phyloP scores from a whole-genome alignment of 2,888 invertebrate genomes.

The Ectemnius cavifrons region DNA sequence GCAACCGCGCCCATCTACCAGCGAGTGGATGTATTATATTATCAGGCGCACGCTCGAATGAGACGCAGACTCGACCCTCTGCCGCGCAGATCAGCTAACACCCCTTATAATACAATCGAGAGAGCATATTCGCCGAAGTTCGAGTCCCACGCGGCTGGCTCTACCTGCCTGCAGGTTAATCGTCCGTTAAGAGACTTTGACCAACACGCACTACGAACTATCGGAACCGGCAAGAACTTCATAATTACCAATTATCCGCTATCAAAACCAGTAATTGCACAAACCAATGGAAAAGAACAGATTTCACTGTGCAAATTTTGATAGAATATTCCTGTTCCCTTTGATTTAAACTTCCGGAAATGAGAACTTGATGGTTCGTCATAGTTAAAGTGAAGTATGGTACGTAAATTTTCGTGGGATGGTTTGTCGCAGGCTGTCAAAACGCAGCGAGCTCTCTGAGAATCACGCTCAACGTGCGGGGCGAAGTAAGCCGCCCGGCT shows the following conservation, averaged over 20 bases:
- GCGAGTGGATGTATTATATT: slow-evolving; percentile 11
- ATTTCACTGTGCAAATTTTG: slow-evolving; percentile 31
- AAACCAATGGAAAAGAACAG: slow-evolving; percentile 27
- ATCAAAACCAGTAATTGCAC: slow-evolving; percentile 54
- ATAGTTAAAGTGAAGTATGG: no score
- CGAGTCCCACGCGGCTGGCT: slow-evolving; percentile 39
- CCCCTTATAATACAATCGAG: slow-evolving; percentile 40
- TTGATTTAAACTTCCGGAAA: no score
- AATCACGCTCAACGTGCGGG: no score
- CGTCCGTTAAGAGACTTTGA: slow-evolving; percentile 60
- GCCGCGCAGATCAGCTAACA: slow-evolving; percentile 26
- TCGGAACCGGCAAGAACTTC: slow-evolving; percentile 52
- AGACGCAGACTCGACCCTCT: slow-evolving; percentile 15
- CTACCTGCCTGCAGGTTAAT: slow-evolving; percentile 57
- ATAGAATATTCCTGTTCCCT: no score
- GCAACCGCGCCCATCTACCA: slow-evolving; percentile 11
- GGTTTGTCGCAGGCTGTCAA: no score
- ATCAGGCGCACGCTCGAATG: slow-evolving; percentile 19
- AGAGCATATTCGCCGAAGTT: slow-evolving; percentile 45
- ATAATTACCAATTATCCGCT: slow-evolving; percentile 61
- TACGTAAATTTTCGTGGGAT: no score
- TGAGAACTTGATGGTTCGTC: no score
- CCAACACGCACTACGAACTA: slow-evolving; percentile 50
- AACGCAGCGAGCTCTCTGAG: no score
- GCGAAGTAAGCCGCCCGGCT: no score